phyloP scores from a whole-genome alignment of 2,797 vertebrate genomes.

The Gymnothorax reevesii region DNA sequence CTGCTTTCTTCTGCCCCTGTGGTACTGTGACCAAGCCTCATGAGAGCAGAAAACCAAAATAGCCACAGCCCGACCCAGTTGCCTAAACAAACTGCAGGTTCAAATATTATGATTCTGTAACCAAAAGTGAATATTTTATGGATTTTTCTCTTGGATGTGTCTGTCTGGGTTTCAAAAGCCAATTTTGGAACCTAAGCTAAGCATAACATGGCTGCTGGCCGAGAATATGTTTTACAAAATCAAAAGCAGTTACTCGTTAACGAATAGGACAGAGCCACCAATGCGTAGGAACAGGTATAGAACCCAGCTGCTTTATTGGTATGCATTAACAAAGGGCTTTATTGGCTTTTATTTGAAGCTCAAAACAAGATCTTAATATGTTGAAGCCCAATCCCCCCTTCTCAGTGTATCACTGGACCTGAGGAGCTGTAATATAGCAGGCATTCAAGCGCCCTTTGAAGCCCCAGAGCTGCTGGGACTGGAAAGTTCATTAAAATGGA shows the following conservation, averaged over 20 bases:
- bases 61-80: no score
- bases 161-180: no score
- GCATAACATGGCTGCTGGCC: not conserved
- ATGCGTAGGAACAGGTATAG: not conserved
- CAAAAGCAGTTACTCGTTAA: not conserved
- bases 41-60: no score
- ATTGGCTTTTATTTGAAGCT: not conserved
- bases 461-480: not conserved
- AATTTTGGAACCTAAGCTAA: not conserved
- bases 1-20: no score
- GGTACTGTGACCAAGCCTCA: no score
- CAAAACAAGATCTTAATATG: constrained; percentile 5
- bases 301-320: constrained; percentile 26
- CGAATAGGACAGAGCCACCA: not conserved
- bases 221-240: not conserved
- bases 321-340: not conserved
- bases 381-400: not conserved
- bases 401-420: not conserved
- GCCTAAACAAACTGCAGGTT: no score
- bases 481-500: not conserved
- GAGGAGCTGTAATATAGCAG: not conserved
- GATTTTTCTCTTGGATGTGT: no score
- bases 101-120: no score
- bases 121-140: no score
- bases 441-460: not conserved